Conservation (phyloP, 2,113 vertebrate species). For the Scomber colias region DNA sequence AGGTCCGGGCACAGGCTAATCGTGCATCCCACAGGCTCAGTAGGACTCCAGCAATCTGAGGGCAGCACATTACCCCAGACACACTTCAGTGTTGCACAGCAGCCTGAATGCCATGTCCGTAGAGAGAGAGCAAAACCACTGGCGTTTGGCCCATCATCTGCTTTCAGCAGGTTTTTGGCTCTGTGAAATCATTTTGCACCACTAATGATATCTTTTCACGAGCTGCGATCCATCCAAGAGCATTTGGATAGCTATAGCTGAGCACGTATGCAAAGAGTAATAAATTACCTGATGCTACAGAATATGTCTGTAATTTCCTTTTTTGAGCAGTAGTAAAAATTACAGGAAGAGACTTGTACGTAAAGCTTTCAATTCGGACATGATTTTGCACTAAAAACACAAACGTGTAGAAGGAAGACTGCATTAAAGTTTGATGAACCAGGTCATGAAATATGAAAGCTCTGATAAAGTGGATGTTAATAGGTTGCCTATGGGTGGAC, state of each 20-base stretch:
- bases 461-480: constrained; percentile 71
- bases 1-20: constrained; percentile 65
- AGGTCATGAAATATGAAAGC: constrained; percentile 75
- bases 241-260: constrained; percentile 1
- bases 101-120: constrained; percentile 60
- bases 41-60: constrained; percentile 62
- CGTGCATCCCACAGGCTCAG: constrained; percentile 58
- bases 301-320: constrained; percentile 8
- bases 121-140: constrained; percentile 44
- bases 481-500: constrained; percentile 63
- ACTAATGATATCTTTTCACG: constrained; percentile 45
- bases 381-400: constrained; percentile 61
- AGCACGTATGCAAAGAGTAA: neutral
- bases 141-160: constrained; percentile 32
- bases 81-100: constrained; percentile 50
- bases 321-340: constrained; percentile 8
- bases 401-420: constrained; percentile 33
- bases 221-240: constrained; percentile 32
- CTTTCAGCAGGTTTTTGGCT: constrained; percentile 57
- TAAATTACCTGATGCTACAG: neutral
- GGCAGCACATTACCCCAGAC: constrained; percentile 59
- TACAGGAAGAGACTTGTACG: constrained; percentile 4
- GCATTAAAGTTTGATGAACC: constrained; percentile 72
- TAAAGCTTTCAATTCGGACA: constrained; percentile 53
- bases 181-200: constrained; percentile 50